Evolutionary conservation across 2,797 vertebrate genomes (phyloP), one percentile per base, ranked within the genome.

Genomic region (Kryptopterus vitreolus): DNA sequence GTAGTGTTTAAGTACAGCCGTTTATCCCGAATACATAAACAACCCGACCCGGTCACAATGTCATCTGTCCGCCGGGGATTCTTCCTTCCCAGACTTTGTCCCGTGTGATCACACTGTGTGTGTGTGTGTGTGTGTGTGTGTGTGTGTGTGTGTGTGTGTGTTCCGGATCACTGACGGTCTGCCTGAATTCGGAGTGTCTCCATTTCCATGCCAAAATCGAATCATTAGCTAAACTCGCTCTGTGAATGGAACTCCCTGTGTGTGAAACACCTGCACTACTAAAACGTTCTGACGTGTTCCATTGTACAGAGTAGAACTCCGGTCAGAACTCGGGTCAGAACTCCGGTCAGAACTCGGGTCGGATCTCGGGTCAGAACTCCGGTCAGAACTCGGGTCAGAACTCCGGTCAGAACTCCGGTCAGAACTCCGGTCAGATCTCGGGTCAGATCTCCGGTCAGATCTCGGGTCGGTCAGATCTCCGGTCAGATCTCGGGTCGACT

Each of bases 11-110:
- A 73, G 20, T 12, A 15, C 12, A 61, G 43, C 59, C 24, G 58
- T 18, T n/a, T n/a, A 3, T 13, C 20, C 31, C 31, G 31, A 43
- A n/a, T 50, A 70, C 3, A 63, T 3, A 72, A 33, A 35, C 33
- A 57, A 31, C 24, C 76, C 78, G 75, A 78, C 59, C 62, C 26
- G 3, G 58, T 50, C 55, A 71, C 66, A 84, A 81, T 77, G 76
- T 81, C 78, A 84, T 11, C 65, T 52, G 72, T 58, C 75, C 71
- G 20, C 29, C 4, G 43, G 69, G 26, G 53, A 20, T 35, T 35
- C 24, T 52, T 70, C 53, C 62, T 75, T 20, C 8, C 3, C 2
- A 24, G 76, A 69, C 77, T 78, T 48, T 69, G 35, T 74, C 55
- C 71, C 22, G 26, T 70, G 43, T 48, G 55, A 31, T 75, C 35